phyloP scores from a whole-genome alignment of 64 coral and sea anemone genomes.

The Porites australiensis region DNA sequence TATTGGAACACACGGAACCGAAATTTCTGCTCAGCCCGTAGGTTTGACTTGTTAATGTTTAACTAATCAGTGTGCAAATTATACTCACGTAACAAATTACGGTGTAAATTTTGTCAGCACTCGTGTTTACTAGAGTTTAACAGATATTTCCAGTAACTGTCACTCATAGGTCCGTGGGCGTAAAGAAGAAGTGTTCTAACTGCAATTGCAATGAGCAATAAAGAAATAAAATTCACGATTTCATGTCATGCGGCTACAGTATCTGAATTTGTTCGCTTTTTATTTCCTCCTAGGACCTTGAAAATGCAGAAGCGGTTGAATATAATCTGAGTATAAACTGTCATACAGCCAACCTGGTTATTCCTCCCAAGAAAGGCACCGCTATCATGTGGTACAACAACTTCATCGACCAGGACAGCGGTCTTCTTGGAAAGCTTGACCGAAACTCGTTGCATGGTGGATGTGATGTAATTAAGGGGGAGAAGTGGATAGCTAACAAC shows the following conservation, averaged over 20 bases:
- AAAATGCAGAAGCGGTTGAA: constrained; percentile 25
- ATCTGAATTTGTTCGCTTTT: not conserved
- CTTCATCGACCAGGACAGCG: constrained; percentile 57
- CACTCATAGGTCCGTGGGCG: too few species aligned
- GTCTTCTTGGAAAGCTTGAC: constrained; percentile 70
- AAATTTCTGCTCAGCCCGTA: too few species aligned
- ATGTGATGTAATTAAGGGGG: constrained; percentile 69
- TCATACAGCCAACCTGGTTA: constrained; percentile 67
- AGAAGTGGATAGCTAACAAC: constrained; percentile 85
- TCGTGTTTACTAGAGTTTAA: too few species aligned
- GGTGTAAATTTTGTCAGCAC: too few species aligned
- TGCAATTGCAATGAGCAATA: too few species aligned
- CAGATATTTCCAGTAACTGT: too few species aligned
- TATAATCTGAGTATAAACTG: constrained; percentile 77
- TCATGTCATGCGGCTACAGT: not conserved
- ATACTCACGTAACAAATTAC: too few species aligned
- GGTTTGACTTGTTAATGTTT: too few species aligned
- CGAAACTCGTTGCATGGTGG: constrained; percentile 68
- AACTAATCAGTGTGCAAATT: too few species aligned
- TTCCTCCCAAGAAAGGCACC: constrained; percentile 74
- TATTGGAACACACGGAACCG: too few species aligned
- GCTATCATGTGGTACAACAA: constrained; percentile 88
- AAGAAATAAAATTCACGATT: too few species aligned
- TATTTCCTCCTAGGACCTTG: not conserved
- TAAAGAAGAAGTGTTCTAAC: too few species aligned